Conservation (phyloP, 2,888 invertebrate genomes). For the Folsomia manolachei region DNA sequence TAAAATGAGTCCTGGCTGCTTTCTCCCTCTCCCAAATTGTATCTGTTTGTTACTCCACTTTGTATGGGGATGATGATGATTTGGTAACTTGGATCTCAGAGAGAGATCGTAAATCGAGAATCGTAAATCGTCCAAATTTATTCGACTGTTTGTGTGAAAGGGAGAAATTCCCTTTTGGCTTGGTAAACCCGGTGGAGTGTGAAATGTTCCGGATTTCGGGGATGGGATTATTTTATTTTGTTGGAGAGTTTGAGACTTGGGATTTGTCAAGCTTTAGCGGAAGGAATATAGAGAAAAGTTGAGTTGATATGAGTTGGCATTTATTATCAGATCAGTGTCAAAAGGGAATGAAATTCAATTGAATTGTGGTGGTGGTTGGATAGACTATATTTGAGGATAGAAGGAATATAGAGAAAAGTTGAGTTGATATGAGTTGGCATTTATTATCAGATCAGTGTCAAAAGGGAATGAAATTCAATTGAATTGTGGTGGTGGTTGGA, state of each 20-base stretch:
- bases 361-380: no score
- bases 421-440: neutral
- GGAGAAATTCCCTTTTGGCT: neutral
- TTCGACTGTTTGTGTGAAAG: neutral
- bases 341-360: neutral
- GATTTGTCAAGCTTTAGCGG: neutral
- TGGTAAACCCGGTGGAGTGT: neutral
- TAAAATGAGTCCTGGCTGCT: slow-evolving; percentile 3
- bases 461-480: neutral
- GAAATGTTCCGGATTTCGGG: neutral
- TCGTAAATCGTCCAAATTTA: neutral
- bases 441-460: neutral
- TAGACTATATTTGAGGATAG: no score
- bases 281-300: neutral
- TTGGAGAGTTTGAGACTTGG: neutral
- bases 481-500: no score
- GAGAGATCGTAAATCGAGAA: neutral
- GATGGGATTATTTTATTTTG: neutral
- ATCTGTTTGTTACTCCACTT: neutral
- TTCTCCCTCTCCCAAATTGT: slow-evolving; percentile 3
- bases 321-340: neutral
- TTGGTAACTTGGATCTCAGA: neutral
- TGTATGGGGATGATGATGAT: neutral
- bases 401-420: neutral
- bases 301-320: neutral